Evolutionary conservation across 2,113 vertebrate genomes (phyloP), one percentile per base, ranked within the genome.

Genomic region (Oophaga pumilio): DNA sequence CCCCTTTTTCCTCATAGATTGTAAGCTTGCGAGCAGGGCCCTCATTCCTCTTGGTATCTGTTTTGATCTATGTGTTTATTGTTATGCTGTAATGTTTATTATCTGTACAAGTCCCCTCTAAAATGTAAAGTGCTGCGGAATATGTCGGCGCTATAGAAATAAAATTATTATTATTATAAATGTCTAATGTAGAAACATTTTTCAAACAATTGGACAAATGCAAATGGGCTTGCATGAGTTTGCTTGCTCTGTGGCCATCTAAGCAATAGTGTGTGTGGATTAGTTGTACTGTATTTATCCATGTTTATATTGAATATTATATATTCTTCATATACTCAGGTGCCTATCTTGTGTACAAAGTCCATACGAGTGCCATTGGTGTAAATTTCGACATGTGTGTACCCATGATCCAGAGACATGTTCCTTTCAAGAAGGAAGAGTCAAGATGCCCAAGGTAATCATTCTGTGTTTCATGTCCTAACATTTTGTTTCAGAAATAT

Each of bases 361-460:
- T 82, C 98, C 98, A 0, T 99, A 98, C 89, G 95, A 96, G 86
- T 99, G 98, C 52, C 97, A 99, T 93, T 99, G 98, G 98, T 99
- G 98, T 91, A 99, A 99, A 94, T 99, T 97, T 91, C 96, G 97
- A 56, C 98, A 99, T 0, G 94, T 97, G 89, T 99, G 98, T 87
- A 99, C 98, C 76, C 96, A 99, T 0, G 97, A 99, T 89, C 98
- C 98, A 15, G 95, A 95, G 76, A 97, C 96, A 5, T 99, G 98
- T 90, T 99, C 97, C 90, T 99, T 99, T 93, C 96, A 97, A 91
- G 98, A 99, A 90, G 98, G 98, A 78, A 93, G 96, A 56, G 97
- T 99, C 91, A 99, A 97, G 91, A 91, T 97, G 86, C 94, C 98
- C 0, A 97, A 99, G 96, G 98, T 99, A 93, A 92, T 95, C 14